These are phyloP conservation scores for Melipona bicolor DNA, from an alignment of 2,888 invertebrate genomes.

Conservation along the genomic window DNA sequence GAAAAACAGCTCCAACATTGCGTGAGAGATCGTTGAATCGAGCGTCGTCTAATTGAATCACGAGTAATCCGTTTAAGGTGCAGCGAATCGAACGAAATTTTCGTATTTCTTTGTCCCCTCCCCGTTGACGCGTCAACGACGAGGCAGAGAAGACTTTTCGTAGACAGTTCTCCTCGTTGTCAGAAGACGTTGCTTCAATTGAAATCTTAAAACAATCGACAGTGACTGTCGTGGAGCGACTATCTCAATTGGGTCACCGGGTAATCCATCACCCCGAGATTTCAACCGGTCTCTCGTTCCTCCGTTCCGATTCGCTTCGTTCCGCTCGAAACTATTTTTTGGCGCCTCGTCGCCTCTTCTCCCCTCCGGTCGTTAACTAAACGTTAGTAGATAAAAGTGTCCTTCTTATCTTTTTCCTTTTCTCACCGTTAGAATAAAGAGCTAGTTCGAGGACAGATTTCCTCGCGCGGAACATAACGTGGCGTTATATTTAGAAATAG, in stretches of 20 bases:
- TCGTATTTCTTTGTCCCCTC: no score
- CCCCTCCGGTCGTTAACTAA: slow-evolving; percentile 13
- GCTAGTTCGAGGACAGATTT: slow-evolving; percentile 36
- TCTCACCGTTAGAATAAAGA: slow-evolving; percentile 20
- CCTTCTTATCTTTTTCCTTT: background rate
- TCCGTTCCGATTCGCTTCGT: background rate
- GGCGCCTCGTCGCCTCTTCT: background rate
- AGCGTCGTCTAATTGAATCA: background rate
- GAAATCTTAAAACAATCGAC: slow-evolving; percentile 15
- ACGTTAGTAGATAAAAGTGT: slow-evolving; percentile 15
- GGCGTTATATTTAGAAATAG: slow-evolving; percentile 22
- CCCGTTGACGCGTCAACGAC: background rate
- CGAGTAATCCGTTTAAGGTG: background rate
- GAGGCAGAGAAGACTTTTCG: background rate
- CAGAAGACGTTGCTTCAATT: background rate
- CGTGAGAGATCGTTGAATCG: background rate
- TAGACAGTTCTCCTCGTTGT: background rate
- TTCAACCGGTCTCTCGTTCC: background rate
- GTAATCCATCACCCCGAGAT: background rate
- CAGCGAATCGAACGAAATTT: background rate
- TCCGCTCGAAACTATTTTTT: slow-evolving; percentile 22
- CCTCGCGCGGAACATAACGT: background rate
- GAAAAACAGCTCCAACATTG: no score
- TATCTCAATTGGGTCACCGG: slow-evolving; percentile 2
- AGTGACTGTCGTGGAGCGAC: background rate